phyloP scores from a whole-genome alignment of 2,113 vertebrate genomes.

The Marcusenius ussheri region DNA sequence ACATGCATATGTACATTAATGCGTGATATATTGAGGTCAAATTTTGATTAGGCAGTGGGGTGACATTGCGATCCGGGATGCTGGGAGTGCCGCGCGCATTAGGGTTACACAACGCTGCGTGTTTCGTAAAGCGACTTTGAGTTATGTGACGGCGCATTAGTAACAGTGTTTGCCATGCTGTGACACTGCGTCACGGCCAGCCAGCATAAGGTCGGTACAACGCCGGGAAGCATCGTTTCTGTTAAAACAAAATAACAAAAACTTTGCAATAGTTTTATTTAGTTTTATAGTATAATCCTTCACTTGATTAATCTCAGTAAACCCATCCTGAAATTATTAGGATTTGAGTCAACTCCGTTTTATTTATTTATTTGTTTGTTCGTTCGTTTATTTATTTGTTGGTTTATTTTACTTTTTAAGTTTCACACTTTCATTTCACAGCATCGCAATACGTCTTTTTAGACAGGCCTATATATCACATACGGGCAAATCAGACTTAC shows the following conservation, averaged over 20 bases:
- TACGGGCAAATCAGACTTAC: not conserved
- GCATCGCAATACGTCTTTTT: not conserved
- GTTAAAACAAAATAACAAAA: not conserved
- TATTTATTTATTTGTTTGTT: not conserved
- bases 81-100: not conserved
- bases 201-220: not conserved
- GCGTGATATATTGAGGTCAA: not conserved
- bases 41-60: not conserved
- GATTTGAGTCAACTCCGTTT: not conserved
- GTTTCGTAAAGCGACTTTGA: slow-evolving; percentile 27
- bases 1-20: too few species aligned
- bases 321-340: not conserved
- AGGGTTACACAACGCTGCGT: slow-evolving; percentile 27
- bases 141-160: slow-evolving; percentile 13
- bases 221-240: not conserved
- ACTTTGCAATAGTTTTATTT: not conserved
- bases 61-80: not conserved
- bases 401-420: not conserved
- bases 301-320: not conserved
- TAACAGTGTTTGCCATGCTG: not conserved
- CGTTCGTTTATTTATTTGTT: not conserved
- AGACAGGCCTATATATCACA: not conserved
- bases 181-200: slow-evolving; percentile 17
- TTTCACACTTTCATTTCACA: not conserved
- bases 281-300: not conserved